Percentiles rank a stretch among this genome's conserved stretches.
phyloP scores from a whole-genome alignment of 2,113 vertebrate genomes.

The Tonatia bakeri region DNA sequence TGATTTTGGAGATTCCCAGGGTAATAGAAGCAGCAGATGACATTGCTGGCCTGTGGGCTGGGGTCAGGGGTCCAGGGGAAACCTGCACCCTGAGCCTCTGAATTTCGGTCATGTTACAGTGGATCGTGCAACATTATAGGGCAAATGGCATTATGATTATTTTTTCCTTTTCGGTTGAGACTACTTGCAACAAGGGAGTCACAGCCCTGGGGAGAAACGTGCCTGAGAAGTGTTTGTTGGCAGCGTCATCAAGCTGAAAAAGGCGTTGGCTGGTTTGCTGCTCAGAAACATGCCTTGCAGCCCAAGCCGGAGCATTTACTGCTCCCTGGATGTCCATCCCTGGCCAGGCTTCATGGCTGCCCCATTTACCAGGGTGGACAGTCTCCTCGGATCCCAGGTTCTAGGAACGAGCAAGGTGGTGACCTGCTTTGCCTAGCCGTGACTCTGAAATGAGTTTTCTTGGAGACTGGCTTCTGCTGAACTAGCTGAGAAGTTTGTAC shows the following conservation, averaged over 20 bases:
- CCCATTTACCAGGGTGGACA: not conserved
- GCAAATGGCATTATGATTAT: not conserved
- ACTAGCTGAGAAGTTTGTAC: not conserved
- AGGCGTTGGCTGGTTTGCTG: rapidly evolving
- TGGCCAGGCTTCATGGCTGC: not conserved
- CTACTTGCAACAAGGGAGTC: not conserved
- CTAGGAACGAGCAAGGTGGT: rapidly evolving
- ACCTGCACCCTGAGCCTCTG: too few relatives aligned
- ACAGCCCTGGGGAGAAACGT: not conserved
- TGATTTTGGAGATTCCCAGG: not conserved
- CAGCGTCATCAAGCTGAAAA: not conserved
- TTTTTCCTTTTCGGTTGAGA: not conserved
- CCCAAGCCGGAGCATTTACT: rapidly evolving
- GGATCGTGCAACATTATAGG: rapidly evolving
- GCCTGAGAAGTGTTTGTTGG: rapidly evolving
- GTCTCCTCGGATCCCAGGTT: not conserved
- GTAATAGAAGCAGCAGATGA: not conserved
- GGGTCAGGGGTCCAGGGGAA: rapidly evolving
- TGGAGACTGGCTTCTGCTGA: not conserved
- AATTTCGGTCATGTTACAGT: not conserved
- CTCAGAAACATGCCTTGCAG: not conserved
- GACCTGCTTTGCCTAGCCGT: rapidly evolving
- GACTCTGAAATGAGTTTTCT: not conserved
- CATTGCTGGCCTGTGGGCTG: rapidly evolving
- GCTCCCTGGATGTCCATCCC: not conserved